Base-by-base conservation (phyloP, 2,113 vertebrate genomes). In the Aspiorhynchus laticeps region DNA sequence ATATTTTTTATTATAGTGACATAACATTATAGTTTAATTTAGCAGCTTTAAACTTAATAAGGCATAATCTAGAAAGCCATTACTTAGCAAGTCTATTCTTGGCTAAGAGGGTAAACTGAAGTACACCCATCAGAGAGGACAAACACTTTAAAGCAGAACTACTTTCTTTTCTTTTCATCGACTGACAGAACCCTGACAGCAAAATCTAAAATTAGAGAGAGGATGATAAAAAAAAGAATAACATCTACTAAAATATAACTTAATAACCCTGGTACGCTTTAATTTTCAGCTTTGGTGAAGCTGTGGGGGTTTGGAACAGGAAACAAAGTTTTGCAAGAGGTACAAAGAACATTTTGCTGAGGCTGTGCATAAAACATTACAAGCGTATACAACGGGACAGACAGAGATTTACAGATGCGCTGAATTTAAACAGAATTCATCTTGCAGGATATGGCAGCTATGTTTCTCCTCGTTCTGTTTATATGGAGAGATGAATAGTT, bases 31-130 rank as follows among this genome's bases (percentile, higher is more conserved):
- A 41, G 38, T 78, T 77, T 78, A 88, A 71, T 33, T 36, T 43
- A 73, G 31, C 7, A 5, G 33, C 73, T 41, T 81, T 46, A 67
- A 69, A 48, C 41, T 10, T 33, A 80, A 53, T 46, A 81, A 51
- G 65, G 80, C 77, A 28, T 83, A 41, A 78, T 38, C 46, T 41
- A 69, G 19, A 76, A 53, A 43, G 33, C 28, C 81, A 80, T 86
- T 74, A 69, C 71, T 75, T 71, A 78, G 31, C 51, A 80, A 17
- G 28, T 71, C 59, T 87, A 46, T 89, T 87, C 65, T 85, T 85
- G 51, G 74, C 74, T n/a, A 24, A 73, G 65, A 46, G 43, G 28
- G 48, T 31, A 78, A 75, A 74, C 36, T 43, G 10, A 76, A 76
- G 41, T 28, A 76, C 8, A 71, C 4, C 69, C 69, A 73, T 73